These are phyloP conservation scores for Acipenser transmontanus DNA, from an alignment of 2,797 vertebrate genomes.

Conservation along the genomic window DNA sequence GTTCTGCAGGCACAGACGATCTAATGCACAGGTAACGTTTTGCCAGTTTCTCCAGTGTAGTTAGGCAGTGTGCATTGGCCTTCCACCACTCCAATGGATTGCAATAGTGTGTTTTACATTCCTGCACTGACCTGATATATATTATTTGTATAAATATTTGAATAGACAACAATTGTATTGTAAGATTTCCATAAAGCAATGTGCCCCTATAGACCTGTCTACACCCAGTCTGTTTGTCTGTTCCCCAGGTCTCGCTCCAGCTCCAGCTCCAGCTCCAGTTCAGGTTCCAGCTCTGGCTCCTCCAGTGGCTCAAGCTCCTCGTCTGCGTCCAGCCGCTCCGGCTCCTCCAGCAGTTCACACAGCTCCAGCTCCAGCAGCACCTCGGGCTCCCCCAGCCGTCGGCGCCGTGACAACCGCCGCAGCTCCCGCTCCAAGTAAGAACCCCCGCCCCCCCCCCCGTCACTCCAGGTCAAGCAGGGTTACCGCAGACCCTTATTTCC, in stretches of 20 bases:
- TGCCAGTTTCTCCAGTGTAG: no score
- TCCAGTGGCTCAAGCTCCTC: constrained; percentile 94
- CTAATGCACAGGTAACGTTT: no score
- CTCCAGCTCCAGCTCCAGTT: constrained; percentile 89
- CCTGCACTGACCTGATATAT: no score
- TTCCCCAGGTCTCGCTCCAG: constrained; percentile 72
- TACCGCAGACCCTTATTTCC: no score
- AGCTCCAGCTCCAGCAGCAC: constrained; percentile 92
- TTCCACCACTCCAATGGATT: no score
- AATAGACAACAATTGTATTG: no score
- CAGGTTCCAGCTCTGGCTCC: constrained; percentile 89
- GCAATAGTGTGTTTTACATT: no score
- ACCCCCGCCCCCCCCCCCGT: no score
- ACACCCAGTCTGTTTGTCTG: neutral
- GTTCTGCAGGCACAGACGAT: no score
- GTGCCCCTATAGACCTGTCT: neutral
- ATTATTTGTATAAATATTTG: no score
- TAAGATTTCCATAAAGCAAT: neutral
- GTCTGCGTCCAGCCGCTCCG: constrained; percentile 84
- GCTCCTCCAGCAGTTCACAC: constrained; percentile 85
- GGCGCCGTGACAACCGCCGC: constrained; percentile 86
- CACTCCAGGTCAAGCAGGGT: no score
- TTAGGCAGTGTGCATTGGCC: no score
- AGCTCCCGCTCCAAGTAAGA: constrained; percentile 87
- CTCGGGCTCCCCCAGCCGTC: constrained; percentile 81